These are phyloP conservation scores for Conchocele bisecta DNA, from an alignment of 2,888 invertebrate genomes.

Conservation along the genomic window DNA sequence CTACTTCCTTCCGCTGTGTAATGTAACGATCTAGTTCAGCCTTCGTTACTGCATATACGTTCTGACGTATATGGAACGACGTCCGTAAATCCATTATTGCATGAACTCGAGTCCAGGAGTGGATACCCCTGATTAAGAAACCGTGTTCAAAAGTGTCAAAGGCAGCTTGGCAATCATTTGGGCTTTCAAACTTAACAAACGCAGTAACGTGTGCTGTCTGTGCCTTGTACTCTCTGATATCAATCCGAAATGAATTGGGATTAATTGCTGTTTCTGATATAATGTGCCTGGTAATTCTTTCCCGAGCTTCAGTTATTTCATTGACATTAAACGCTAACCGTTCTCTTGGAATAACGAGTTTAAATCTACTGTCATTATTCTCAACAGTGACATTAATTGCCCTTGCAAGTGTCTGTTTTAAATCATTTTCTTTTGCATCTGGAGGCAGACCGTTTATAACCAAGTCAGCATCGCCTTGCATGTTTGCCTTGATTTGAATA, in stretches of 20 bases:
- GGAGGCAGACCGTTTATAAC: slow-evolving; percentile 27
- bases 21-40: slow-evolving; percentile 43
- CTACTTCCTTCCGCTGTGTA: neutral
- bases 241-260: slow-evolving; percentile 41
- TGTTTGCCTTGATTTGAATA: neutral
- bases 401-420: slow-evolving; percentile 35
- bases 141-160: too few relatives aligned
- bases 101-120: slow-evolving; percentile 14
- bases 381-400: slow-evolving; percentile 6
- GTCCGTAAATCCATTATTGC: slow-evolving; percentile 47
- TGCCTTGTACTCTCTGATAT: slow-evolving; percentile 36
- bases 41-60: slow-evolving; percentile 46
- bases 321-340: too few relatives aligned
- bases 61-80: slow-evolving; percentile 36
- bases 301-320: neutral
- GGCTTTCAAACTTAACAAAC: too few relatives aligned
- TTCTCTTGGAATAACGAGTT: slow-evolving; percentile 47
- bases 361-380: slow-evolving; percentile 5
- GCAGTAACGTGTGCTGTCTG: too few relatives aligned
- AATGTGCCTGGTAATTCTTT: too few relatives aligned
- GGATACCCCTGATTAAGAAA: too few relatives aligned
- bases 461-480: slow-evolving; percentile 8
- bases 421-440: slow-evolving; percentile 46
- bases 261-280: too few relatives aligned
- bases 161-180: too few relatives aligned